A percentile compares a stretch with the other conserved stretches of the same genome.
Evolutionary conservation across 2,888 invertebrate genomes (phyloP).

Genomic region (Chymomyza procnemis): DNA sequence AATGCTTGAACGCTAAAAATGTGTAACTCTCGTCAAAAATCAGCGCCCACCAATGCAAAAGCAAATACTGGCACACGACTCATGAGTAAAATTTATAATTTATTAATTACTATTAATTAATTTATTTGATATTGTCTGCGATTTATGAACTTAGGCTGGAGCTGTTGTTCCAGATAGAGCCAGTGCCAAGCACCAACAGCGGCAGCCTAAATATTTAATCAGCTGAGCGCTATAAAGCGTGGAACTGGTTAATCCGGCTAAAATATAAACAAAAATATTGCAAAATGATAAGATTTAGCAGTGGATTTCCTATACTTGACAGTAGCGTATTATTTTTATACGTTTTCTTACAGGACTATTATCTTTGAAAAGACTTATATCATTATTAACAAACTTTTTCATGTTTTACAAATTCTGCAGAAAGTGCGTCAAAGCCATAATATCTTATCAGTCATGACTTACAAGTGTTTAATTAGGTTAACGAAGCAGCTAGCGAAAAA

Average conservation of each 20-base stretch:
- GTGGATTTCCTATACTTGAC: background rate
- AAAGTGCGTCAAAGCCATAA: background rate
- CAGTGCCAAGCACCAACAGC: background rate
- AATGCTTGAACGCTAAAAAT: background rate
- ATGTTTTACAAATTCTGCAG: background rate
- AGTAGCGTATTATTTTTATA: too few relatives aligned
- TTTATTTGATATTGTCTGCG: background rate
- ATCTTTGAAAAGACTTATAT: too few relatives aligned
- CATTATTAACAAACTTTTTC: too few relatives aligned
- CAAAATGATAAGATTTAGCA: background rate
- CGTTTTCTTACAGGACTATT: too few relatives aligned
- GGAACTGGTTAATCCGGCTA: background rate
- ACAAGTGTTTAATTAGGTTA: background rate
- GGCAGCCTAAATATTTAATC: background rate
- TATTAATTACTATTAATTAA: background rate
- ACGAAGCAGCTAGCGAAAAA: background rate
- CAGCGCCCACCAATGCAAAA: background rate
- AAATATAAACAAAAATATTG: background rate
- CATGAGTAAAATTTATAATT: background rate
- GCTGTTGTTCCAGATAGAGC: background rate
- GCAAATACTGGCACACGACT: background rate
- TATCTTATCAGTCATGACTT: background rate
- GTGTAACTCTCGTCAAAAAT: background rate
- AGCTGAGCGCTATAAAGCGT: background rate
- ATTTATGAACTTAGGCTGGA: background rate